Base-by-base conservation (phyloP, 2,113 vertebrate genomes). In the Paradoxurus hermaphroditus region DNA sequence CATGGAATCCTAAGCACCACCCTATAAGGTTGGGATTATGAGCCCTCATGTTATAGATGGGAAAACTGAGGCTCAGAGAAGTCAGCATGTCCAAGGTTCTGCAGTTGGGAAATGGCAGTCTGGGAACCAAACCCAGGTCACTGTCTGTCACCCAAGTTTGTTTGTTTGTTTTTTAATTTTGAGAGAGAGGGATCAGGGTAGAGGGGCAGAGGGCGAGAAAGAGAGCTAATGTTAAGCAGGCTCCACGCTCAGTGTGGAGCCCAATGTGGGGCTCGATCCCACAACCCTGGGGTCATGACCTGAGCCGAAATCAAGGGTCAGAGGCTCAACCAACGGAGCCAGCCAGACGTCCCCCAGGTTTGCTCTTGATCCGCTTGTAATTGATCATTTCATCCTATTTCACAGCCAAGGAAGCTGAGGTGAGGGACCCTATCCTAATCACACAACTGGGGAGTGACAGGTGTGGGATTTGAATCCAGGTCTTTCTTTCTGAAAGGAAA, bases 301-400 rank as follows among this genome's bases (percentile, higher is more conserved):
- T 59, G 56, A 59, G 56, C 56, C 18, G 7, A 59, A 59, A 59
- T 59, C 56, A 59, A 59, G 21, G 23, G 56, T 59, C 21, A 8
- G 56, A 59, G 21, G 56, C 21, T 23, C 56, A 59, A 59, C 56
- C 21, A 59, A 59, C 56, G 1, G 21, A 59, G 21, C 56, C 19
- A 59, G 56, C 56, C 56, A 23, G 56, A 21, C 7, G 23, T 59
- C 27, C 19, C 27, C 21, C 1, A 11, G 18, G 31, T 65, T 31
- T 31, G 31, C 16, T 29, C 34, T 65, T 7, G 51, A 31, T 14
- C 7, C 8, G 34, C 0, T 0, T 7, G 59, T 53, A 18, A 59
- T 19, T 15, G 5, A 34, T 65, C 23, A 18, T 36, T 65, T 93
- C 14, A 19, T 49, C 44, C 23, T 87, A 15, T 68, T 31, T 86